Evolutionary conservation across 2,888 invertebrate genomes (phyloP), one percentile per base, ranked within the genome.

Genomic region (Ceramica pisi): DNA sequence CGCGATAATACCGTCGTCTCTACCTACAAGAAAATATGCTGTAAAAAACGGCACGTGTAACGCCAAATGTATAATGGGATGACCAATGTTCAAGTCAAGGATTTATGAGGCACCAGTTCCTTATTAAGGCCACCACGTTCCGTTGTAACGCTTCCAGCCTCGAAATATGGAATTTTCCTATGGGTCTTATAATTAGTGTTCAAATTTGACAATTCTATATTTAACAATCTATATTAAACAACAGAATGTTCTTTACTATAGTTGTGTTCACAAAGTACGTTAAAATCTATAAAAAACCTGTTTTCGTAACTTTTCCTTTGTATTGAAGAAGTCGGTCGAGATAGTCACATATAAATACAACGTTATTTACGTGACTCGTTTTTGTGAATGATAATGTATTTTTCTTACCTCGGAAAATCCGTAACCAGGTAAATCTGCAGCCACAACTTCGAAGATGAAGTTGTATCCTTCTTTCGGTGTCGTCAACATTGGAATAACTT

Each of bases 381-480:
- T 23, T 57, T 51, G 21, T 66, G 14, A 55, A 48, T 48, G 19
- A 48, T 41, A 53, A 19, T 10, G 21, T 7, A 41, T 12, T 26
- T 51, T 73, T 55, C 83, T 87, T 82, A 97, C 97, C 94, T 97
- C 96, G 0, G 97, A 97, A 93, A 97, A 98, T 31, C 97, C 98
- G 86, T 97, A 98, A 10, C 98, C 98, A 0, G 97, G 97, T 68
- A 98, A 90, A 75, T 97, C 97, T 0, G 97, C 97, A 1, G 96
- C 97, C 12, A 98, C 91, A 68, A 98, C 95, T 91, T 98, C 98
- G 84, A 97, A 98, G 0, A 97, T 97, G 78, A 97, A 97, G 71
- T 97, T 95, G 31, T 94, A 94, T 66, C 96, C 96, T 0, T 94
- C 89, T 59, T 92, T 95, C 0, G 96, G 96, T 0, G 93, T 95